Percentiles rank a stretch among this genome's conserved stretches.
Evolutionary conservation across 2,797 vertebrate species (phyloP).

Genomic region (Schizopygopsis malacanthus): DNA sequence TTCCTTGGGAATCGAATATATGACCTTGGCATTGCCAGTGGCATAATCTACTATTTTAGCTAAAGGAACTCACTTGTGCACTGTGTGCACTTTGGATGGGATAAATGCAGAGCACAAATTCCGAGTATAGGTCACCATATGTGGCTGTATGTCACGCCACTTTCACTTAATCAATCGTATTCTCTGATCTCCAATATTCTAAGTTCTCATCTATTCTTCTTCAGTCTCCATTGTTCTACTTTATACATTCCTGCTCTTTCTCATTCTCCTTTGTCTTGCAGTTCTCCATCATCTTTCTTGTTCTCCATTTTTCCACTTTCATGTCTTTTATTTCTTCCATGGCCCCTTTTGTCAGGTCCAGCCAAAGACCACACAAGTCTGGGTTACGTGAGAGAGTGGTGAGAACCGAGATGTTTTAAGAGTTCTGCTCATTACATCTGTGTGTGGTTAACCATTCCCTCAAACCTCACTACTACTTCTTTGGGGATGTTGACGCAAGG

Average conservation of each 20-base stretch:
- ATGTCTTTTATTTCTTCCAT: slow-evolving; percentile 5
- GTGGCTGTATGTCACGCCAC: no score
- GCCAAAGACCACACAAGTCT: slow-evolving; percentile 22
- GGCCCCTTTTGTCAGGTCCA: slow-evolving; percentile 9
- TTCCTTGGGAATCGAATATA: background rate
- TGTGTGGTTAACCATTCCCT: slow-evolving; percentile 30
- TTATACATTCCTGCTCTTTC: background rate
- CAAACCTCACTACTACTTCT: slow-evolving; percentile 17
- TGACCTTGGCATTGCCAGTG: background rate
- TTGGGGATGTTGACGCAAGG: slow-evolving; percentile 20
- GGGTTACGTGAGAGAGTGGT: slow-evolving; percentile 14
- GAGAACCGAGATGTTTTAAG: slow-evolving; percentile 30
- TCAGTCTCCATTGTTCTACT: background rate
- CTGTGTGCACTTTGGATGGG: no score
- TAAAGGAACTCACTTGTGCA: background rate
- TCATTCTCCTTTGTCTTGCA: background rate
- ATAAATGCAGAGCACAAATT: no score
- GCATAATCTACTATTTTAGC: background rate
- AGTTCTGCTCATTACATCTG: slow-evolving; percentile 18
- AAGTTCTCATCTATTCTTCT: no score
- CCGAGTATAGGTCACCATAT: no score
- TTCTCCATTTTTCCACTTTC: background rate
- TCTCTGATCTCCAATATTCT: background rate
- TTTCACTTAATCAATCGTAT: no score
- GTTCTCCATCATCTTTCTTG: background rate